A percentile compares a stretch with the other conserved stretches of the same genome.
These are phyloP conservation scores for Myotis davidii DNA, from an alignment of 2,113 vertebrate genomes.

Conservation along the genomic window DNA sequence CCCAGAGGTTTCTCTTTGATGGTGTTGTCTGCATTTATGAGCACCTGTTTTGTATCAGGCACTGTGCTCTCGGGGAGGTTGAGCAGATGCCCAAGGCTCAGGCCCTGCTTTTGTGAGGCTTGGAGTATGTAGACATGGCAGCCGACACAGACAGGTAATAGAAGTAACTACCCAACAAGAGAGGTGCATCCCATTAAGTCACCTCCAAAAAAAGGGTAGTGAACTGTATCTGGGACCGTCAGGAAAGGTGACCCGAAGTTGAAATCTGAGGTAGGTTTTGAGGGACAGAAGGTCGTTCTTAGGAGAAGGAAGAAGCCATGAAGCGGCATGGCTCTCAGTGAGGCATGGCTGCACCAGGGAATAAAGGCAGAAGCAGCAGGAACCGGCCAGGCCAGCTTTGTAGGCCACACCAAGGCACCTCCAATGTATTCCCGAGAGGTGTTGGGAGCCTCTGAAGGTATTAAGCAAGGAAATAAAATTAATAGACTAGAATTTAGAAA, in stretches of 20 bases:
- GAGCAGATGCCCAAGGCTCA: neutral
- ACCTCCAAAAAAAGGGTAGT: too few species aligned
- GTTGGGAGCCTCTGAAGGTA: neutral
- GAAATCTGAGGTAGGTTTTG: neutral
- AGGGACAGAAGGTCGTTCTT: neutral
- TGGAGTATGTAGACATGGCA: neutral
- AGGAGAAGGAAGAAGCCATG: neutral
- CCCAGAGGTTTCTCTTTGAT: neutral
- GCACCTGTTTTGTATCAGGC: neutral
- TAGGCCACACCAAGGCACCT: fast-evolving
- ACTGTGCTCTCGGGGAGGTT: fast-evolving
- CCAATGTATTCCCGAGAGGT: fast-evolving
- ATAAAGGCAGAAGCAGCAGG: neutral
- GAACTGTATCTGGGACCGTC: fast-evolving
- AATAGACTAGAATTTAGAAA: neutral
- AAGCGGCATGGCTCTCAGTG: neutral
- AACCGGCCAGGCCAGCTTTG: fast-evolving
- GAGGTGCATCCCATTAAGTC: neutral
- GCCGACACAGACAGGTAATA: neutral
- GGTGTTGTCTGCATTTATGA: neutral
- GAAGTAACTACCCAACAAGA: neutral
- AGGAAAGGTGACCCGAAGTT: neutral
- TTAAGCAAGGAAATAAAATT: neutral
- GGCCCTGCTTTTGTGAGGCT: neutral
- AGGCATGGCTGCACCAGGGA: fast-evolving